A percentile compares a stretch with the other conserved stretches of the same genome.
Evolutionary conservation across 2,888 invertebrate species (phyloP).

Genomic region (Phyllotreta cruciferae): DNA sequence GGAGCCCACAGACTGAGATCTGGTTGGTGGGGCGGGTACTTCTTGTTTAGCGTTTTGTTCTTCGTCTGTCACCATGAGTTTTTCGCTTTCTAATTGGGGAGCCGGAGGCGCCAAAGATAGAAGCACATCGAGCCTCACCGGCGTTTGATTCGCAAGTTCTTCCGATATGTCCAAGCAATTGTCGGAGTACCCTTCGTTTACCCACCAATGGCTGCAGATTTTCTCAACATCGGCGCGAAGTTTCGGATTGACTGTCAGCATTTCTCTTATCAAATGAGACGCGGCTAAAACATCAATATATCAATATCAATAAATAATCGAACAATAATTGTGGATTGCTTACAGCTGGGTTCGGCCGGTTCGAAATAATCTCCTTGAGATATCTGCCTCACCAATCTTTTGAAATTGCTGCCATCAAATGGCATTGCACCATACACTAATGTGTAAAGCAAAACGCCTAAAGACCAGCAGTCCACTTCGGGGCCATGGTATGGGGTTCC

Average conservation of each 20-base stretch:
- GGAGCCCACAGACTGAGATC: constrained; percentile 75
- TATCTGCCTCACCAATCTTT: constrained; percentile 94
- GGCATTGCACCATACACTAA: constrained; percentile 99
- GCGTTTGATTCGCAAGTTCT: constrained; percentile 88
- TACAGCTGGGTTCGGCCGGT: constrained; percentile 91
- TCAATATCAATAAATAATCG: constrained; percentile 11
- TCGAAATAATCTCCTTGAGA: constrained; percentile 98
- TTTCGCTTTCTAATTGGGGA: constrained; percentile 74
- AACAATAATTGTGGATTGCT: too few species aligned
- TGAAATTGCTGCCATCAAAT: constrained; percentile 98
- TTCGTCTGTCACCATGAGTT: constrained; percentile 71
- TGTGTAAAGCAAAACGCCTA: constrained; percentile 96
- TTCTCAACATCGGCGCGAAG: constrained; percentile 91
- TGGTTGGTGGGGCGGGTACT: constrained; percentile 54
- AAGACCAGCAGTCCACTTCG: constrained; percentile 93
- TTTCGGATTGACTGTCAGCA: constrained; percentile 91
- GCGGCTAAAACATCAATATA: constrained; percentile 74
- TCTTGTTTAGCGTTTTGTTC: constrained; percentile 54
- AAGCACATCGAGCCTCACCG: constrained; percentile 80
- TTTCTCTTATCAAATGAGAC: constrained; percentile 90
- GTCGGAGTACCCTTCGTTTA: constrained; percentile 83
- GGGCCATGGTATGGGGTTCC: constrained; percentile 97
- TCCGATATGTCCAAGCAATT: constrained; percentile 87
- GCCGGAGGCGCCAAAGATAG: constrained; percentile 85
- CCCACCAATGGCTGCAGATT: constrained; percentile 97